A percentile compares a stretch with the other conserved stretches of the same genome.
phyloP scores from a whole-genome alignment of 2,797 vertebrate genomes.

The Argya squamiceps region DNA sequence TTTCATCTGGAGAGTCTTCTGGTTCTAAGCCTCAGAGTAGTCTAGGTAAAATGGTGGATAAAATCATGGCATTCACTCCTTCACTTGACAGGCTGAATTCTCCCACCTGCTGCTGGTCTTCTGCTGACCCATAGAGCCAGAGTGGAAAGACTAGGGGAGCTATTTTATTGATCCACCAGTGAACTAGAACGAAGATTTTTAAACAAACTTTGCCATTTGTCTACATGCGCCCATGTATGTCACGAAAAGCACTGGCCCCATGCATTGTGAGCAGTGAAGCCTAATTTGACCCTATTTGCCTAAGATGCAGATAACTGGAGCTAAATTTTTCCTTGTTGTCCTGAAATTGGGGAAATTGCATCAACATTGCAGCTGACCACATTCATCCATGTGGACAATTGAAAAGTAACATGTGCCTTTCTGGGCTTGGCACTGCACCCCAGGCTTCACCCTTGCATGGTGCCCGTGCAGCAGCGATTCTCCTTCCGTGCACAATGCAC shows the following conservation, averaged over 20 bases:
- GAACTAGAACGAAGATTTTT: neutral
- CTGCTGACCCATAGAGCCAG: neutral
- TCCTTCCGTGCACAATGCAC: neutral
- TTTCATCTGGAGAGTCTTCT: neutral
- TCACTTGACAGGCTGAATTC: neutral
- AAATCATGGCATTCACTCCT: neutral
- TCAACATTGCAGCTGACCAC: neutral
- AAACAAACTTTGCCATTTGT: neutral
- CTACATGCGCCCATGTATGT: rapidly evolving
- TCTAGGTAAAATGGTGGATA: neutral
- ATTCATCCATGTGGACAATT: neutral
- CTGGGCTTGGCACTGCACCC: neutral
- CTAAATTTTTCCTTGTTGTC: neutral
- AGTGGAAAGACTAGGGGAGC: neutral
- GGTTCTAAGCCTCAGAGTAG: neutral
- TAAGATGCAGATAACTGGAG: neutral
- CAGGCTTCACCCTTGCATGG: neutral
- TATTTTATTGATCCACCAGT: neutral
- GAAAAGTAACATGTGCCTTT: neutral
- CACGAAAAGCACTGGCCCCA: neutral
- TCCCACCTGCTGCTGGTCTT: neutral
- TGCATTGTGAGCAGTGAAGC: neutral
- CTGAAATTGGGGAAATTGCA: neutral
- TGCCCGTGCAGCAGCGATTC: neutral
- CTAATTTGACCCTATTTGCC: neutral